Conservation (phyloP, 1,140 invertebrate species). For the Heliconius hermathena region DNA sequence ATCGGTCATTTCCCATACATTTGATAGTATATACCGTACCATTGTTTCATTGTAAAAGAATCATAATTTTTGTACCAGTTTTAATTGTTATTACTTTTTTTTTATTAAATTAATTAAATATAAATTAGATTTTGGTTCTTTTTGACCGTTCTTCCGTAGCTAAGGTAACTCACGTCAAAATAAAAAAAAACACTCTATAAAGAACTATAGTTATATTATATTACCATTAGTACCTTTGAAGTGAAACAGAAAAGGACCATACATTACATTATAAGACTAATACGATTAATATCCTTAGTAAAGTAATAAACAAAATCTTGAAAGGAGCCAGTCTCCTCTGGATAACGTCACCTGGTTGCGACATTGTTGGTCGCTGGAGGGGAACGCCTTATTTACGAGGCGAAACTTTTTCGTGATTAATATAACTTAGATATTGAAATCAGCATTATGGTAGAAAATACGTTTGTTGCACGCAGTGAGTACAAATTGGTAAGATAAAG, state of each 20-base stretch:
- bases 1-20: too few species aligned
- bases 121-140: background rate
- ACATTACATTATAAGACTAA: background rate
- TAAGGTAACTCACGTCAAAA: too few species aligned
- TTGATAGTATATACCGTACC: too few species aligned
- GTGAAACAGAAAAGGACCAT: background rate
- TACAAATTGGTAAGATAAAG: too few species aligned
- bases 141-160: too few species aligned
- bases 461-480: background rate
- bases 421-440: background rate
- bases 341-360: constrained; percentile 14
- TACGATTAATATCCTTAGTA: background rate
- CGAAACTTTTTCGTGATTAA: constrained; percentile 5
- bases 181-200: too few species aligned
- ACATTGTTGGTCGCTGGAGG: constrained; percentile 9
- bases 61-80: too few species aligned
- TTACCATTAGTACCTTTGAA: background rate
- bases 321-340: constrained; percentile 4
- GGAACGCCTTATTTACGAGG: constrained; percentile 4
- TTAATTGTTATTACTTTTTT: background rate
- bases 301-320: constrained; percentile 11
- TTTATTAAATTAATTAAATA: background rate
- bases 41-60: too few species aligned
- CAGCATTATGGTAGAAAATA: background rate
- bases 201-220: background rate